phyloP scores from a whole-genome alignment of 2,113 vertebrate genomes.

The Lepisosteus osseus region DNA sequence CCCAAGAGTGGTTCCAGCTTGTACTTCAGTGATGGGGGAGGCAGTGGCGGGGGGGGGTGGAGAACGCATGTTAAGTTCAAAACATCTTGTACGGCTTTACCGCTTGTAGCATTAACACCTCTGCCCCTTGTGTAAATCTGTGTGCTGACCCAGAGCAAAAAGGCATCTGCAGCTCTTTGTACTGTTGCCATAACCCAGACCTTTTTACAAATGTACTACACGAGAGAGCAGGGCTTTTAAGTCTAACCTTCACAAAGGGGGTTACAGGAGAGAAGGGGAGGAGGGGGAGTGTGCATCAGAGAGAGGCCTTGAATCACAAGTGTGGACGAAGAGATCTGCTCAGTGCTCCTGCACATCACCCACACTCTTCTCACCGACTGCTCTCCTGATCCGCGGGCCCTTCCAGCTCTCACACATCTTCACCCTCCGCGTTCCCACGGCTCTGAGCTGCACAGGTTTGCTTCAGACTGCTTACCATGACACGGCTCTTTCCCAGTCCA shows the following conservation, averaged over 20 bases:
- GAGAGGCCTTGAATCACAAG: conserved; percentile 42
- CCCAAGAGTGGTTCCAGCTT: no score
- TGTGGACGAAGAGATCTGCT: conserved; percentile 43
- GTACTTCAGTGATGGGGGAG: no score
- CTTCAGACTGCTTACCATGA: no score
- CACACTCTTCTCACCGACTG: not conserved
- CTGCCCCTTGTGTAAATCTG: conserved; percentile 59
- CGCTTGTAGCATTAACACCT: conserved; percentile 67
- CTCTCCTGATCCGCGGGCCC: not conserved
- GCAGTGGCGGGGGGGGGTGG: no score
- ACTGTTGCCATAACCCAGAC: conserved; percentile 44
- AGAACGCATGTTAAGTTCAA: conserved; percentile 29
- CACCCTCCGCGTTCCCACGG: not conserved
- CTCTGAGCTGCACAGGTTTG: not conserved
- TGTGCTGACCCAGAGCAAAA: conserved; percentile 53
- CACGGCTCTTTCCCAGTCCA: no score
- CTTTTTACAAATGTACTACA: conserved; percentile 34
- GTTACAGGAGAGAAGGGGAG: conserved; percentile 34
- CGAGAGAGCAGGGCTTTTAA: conserved; percentile 33
- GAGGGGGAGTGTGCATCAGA: conserved; percentile 21
- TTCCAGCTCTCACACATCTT: not conserved
- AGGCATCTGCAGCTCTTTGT: conserved; percentile 44
- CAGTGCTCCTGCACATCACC: conserved; percentile 22
- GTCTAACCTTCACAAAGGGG: conserved; percentile 29
- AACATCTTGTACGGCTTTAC: conserved; percentile 68